Conservation (phyloP, 2,113 vertebrate species). For the Callospermophilus lateralis region DNA sequence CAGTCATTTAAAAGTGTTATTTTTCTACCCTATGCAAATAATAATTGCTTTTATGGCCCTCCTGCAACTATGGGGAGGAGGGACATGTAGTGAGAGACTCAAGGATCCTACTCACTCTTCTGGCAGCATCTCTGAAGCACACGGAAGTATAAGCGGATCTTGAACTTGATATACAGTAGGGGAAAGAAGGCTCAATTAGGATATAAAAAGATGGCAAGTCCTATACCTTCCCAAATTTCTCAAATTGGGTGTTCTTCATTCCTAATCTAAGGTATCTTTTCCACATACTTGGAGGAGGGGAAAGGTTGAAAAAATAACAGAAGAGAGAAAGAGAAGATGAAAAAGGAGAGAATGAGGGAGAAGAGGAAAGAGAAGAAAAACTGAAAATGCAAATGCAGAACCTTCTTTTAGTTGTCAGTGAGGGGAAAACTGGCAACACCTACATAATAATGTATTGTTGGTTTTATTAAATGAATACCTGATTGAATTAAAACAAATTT, state of each 20-base stretch:
- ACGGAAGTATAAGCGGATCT: background rate
- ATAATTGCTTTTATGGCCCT: slow-evolving; percentile 82
- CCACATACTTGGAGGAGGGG: background rate
- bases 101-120: background rate
- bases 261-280: background rate
- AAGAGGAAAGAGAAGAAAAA: background rate
- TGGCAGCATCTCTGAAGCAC: background rate
- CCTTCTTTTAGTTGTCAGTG: background rate
- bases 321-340: background rate
- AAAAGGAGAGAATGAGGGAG: background rate
- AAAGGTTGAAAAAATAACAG: background rate
- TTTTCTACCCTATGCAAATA: slow-evolving; percentile 73
- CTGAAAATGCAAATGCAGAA: background rate
- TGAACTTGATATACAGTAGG: background rate
- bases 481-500: background rate
- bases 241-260: background rate
- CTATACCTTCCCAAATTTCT: background rate
- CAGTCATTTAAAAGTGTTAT: slow-evolving; percentile 85
- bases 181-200: background rate
- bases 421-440: background rate
- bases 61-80: background rate
- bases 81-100: background rate
- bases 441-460: background rate
- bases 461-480: slow-evolving; percentile 21
- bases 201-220: background rate